Percentiles rank a stretch among this genome's conserved stretches.
These are phyloP conservation scores for Araneus ventricosus DNA, from an alignment of 1,140 invertebrate species.

Conservation along the genomic window DNA sequence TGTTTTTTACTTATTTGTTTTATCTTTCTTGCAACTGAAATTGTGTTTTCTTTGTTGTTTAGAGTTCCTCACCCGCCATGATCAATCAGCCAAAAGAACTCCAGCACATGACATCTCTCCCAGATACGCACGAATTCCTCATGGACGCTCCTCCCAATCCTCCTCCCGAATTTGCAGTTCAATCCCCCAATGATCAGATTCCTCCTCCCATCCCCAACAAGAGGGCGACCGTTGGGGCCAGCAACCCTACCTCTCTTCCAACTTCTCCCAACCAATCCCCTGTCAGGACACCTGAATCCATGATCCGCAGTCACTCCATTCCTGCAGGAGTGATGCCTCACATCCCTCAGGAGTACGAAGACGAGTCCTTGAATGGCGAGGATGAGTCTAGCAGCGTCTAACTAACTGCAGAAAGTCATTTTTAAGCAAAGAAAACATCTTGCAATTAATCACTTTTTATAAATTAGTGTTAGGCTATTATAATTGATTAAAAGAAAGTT, in stretches of 20 bases:
- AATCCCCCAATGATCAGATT: not conserved
- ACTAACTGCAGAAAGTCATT: not conserved
- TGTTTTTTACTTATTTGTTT: not conserved
- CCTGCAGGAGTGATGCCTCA: constrained; percentile 66
- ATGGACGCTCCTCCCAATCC: not conserved
- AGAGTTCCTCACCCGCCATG: constrained; percentile 52
- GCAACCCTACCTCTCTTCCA: constrained; percentile 49
- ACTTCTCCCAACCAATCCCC: constrained; percentile 60
- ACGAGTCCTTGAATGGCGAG: constrained; percentile 9
- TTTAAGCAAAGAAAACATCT: not conserved
- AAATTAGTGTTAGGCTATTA: not conserved
- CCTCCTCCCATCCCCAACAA: constrained; percentile 67
- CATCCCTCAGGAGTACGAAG: constrained; percentile 42
- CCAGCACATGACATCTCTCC: not conserved
- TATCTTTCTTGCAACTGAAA: not conserved
- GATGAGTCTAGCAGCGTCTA: constrained; percentile 19
- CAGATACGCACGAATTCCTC: constrained; percentile 32
- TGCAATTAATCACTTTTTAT: not conserved
- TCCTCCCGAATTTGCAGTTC: not conserved
- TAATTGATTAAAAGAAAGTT: not conserved
- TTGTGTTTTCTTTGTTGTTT: not conserved
- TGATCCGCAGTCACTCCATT: constrained; percentile 68
- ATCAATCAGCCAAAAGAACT: constrained; percentile 25
- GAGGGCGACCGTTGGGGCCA: not conserved
- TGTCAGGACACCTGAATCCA: constrained; percentile 62